Evolutionary conservation across 2,113 vertebrate genomes (phyloP).

Genomic region (Apteryx owenii): DNA sequence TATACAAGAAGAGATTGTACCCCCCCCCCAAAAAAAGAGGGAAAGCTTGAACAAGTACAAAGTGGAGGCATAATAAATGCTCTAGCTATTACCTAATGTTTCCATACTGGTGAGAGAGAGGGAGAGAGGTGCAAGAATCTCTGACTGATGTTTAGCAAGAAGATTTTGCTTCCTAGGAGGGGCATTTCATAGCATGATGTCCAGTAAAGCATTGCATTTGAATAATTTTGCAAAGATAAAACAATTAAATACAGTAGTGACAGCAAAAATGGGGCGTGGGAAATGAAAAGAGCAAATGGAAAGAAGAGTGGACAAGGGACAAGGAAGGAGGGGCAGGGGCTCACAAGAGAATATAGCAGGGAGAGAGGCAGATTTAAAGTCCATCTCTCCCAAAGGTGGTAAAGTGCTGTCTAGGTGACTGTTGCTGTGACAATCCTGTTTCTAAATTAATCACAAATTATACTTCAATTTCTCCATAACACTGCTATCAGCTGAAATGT

Average conservation of each 20-base stretch:
- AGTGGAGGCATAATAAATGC: background rate
- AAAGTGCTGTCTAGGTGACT: background rate
- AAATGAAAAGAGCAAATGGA: background rate
- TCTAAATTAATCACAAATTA: background rate
- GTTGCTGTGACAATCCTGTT: background rate
- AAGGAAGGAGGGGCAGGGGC: background rate
- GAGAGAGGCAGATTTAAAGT: background rate
- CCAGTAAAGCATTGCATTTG: background rate
- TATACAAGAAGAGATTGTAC: background rate
- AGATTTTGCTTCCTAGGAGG: background rate
- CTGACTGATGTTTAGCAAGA: background rate
- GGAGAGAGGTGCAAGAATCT: background rate
- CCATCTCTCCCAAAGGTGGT: background rate
- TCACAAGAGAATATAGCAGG: background rate
- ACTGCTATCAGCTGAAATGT: background rate
- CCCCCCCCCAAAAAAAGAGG: background rate
- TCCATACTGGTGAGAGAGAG: background rate
- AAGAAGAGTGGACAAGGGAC: background rate
- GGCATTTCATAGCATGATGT: background rate
- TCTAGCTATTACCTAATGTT: background rate
- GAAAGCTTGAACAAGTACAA: background rate
- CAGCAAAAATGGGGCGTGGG: background rate
- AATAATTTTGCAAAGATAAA: background rate
- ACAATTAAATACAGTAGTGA: background rate
- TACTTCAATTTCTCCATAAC: background rate